These are phyloP conservation scores for Acanthisitta chloris DNA, from an alignment of 2,113 vertebrate genomes.

Conservation along the genomic window DNA sequence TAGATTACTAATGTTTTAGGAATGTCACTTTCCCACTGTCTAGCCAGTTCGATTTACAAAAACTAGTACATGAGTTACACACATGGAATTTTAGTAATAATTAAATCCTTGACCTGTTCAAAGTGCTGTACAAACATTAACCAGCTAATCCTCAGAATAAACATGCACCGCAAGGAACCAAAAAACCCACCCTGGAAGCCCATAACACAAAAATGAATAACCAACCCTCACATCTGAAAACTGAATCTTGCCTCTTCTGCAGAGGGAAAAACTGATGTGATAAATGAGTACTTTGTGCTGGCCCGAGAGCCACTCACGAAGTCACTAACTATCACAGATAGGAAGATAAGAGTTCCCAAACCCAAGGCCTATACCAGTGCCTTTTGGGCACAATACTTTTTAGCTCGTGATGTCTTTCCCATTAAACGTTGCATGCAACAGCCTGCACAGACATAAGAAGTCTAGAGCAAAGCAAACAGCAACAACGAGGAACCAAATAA, in stretches of 20 bases:
- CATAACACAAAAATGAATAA: neutral
- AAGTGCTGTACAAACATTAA: constrained; percentile 50
- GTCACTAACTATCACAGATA: neutral
- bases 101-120: constrained; percentile 47
- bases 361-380: neutral
- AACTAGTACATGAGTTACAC: constrained; percentile 18
- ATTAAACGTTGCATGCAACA: neutral
- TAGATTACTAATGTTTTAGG: constrained; percentile 22
- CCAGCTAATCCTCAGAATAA: constrained; percentile 30
- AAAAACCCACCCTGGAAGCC: neutral
- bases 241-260: neutral
- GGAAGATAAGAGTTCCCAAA: neutral
- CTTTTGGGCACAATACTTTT: neutral
- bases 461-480: neutral
- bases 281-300: neutral
- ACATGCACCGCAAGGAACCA: neutral
- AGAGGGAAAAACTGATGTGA: neutral
- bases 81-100: constrained; percentile 51
- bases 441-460: neutral
- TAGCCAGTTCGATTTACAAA: neutral
- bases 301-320: neutral
- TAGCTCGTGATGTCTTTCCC: neutral
- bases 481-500: neutral
- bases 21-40: constrained; percentile 49
- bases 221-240: neutral